These are phyloP conservation scores for Amblyjoppa fuscipennis DNA, from an alignment of 2,888 invertebrate genomes.

Conservation along the genomic window DNA sequence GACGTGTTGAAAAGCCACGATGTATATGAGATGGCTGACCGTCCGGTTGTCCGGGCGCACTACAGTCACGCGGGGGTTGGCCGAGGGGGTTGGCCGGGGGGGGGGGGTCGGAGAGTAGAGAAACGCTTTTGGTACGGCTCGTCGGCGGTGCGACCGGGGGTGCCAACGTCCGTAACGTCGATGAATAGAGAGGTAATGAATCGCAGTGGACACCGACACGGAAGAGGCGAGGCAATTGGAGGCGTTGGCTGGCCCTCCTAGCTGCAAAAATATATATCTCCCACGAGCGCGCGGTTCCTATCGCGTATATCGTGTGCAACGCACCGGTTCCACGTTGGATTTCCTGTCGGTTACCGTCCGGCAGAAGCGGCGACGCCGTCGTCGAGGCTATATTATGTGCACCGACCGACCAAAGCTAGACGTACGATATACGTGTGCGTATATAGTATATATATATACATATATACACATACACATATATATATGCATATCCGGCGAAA, in stretches of 20 bases:
- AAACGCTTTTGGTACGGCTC: slow-evolving; percentile 67
- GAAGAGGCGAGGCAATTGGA: slow-evolving; percentile 84
- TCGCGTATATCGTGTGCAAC: slow-evolving; percentile 50
- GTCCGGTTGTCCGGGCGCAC: slow-evolving; percentile 43
- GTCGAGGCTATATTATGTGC: slow-evolving; percentile 52
- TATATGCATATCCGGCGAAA: slow-evolving; percentile 15
- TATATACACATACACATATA: background rate
- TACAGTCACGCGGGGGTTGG: slow-evolving; percentile 35
- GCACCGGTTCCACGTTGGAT: slow-evolving; percentile 55
- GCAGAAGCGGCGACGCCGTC: slow-evolving; percentile 42
- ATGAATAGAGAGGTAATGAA: slow-evolving; percentile 85
- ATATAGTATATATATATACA: slow-evolving; percentile 26
- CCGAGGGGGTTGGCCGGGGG: slow-evolving; percentile 21
- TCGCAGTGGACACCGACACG: slow-evolving; percentile 84
- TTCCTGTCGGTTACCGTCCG: slow-evolving; percentile 53
- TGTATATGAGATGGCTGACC: slow-evolving; percentile 36
- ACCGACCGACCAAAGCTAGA: slow-evolving; percentile 45
- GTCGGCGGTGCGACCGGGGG: slow-evolving; percentile 66
- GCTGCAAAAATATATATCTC: slow-evolving; percentile 79
- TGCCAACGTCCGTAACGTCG: slow-evolving; percentile 80
- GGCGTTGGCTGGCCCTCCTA: slow-evolving; percentile 77
- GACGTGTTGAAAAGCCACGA: slow-evolving; percentile 35
- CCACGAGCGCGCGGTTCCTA: slow-evolving; percentile 51
- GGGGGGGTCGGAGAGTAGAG: slow-evolving; percentile 47
- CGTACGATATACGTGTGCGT: slow-evolving; percentile 27